Evolutionary conservation across 2,888 invertebrate genomes (phyloP), one percentile per base, ranked within the genome.

Genomic region (Epirrhoe tristata): DNA sequence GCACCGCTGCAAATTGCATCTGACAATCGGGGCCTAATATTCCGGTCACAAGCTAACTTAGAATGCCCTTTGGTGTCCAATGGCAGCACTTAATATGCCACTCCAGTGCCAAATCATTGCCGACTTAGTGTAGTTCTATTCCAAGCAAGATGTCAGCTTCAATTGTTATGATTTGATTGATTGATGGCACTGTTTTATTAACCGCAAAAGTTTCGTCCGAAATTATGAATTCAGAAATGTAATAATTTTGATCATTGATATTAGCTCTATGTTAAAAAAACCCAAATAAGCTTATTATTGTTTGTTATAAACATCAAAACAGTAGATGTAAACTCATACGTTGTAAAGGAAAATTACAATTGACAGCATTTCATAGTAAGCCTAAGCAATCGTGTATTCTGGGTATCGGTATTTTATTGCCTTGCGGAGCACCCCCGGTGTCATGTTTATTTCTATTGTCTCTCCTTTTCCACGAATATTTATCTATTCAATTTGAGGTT

Each of bases 41-140:
- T 87, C 89, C 65, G 76, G 69, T 83, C 90, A 85, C 87, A 83
- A 67, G 66, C 75, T 81, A 48, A 73, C 65, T 67, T 68, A 69
- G 71, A 79, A 80, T 80, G 84, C 83, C 83, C 84, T 83, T 83
- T 79, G 50, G 54, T 46, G 63, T 71, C 71, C 78, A 79, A 77
- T 79, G 81, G 69, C 74, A 76, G 63, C 53, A 68, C 75, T 83
- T 80, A 78, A 73, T 78, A 83, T 82, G 76, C 82, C 52, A 63
- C 58, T 67, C 53, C 58, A 54, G 67, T 73, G 66, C 59, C 73
- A 74, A 75, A 80, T 79, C 73, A 70, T 72, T 71, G 74, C 71
- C 69, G 74, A 69, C 62, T 69, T 64, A 53, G 52, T 67, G 65
- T 58, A 51, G 58, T 64, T 50, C 24, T 24, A 43, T 43, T 43